Conservation (phyloP, 2,797 vertebrate genomes). For the Malacoraja senta region DNA sequence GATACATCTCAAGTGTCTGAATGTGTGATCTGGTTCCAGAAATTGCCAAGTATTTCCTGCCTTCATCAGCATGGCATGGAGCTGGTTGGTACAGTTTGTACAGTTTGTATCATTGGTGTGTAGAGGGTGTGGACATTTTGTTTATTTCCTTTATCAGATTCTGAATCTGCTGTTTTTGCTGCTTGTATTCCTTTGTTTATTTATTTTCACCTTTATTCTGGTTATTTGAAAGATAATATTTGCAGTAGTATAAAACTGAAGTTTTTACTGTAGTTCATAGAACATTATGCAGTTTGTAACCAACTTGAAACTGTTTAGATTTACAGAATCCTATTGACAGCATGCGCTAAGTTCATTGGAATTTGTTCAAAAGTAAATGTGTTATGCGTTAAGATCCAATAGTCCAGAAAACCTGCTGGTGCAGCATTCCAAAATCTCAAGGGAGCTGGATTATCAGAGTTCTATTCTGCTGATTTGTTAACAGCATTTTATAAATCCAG, state of each 20-base stretch:
- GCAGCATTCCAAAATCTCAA: no score
- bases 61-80: background rate
- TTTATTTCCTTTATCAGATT: background rate
- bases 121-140: background rate
- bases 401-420: no score
- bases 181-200: background rate
- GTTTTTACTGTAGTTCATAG: background rate
- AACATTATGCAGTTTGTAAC: background rate
- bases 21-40: background rate
- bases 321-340: constrained; percentile 88
- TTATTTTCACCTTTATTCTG: background rate
- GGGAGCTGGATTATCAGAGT: no score
- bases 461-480: no score
- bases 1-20: background rate
- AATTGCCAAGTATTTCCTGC: background rate
- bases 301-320: constrained; percentile 55
- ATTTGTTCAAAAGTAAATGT: no score
- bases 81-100: background rate
- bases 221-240: background rate
- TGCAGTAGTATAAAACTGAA: background rate
- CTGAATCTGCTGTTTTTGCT: background rate
- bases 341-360: constrained; percentile 56
- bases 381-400: no score
- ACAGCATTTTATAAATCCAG: no score
- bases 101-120: background rate